phyloP scores from a whole-genome alignment of 2,888 invertebrate genomes.

The Meta bourneti region DNA sequence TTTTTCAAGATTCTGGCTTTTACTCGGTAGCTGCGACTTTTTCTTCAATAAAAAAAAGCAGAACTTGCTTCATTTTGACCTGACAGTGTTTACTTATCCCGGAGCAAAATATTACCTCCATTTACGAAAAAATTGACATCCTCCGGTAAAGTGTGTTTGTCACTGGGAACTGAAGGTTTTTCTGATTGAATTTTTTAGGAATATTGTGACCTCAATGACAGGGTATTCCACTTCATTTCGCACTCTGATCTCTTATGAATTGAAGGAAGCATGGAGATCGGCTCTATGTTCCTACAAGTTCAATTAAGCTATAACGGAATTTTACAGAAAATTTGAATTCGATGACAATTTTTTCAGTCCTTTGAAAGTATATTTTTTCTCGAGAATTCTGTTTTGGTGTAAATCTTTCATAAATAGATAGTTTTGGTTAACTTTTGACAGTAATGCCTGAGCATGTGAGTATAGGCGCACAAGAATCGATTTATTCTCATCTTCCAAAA shows the following conservation, averaged over 20 bases:
- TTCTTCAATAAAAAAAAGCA: background rate
- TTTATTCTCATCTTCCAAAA: no score
- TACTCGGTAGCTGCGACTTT: background rate
- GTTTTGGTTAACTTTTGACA: no score
- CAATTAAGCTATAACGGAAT: no score
- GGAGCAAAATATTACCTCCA: constrained; percentile 17
- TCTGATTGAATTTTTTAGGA: background rate
- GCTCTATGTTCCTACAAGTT: no score
- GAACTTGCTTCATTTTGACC: constrained; percentile 7
- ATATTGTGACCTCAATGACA: background rate
- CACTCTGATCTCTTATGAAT: background rate
- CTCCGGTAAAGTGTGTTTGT: background rate
- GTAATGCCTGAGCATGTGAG: no score
- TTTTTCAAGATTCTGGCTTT: constrained; percentile 21
- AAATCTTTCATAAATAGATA: no score
- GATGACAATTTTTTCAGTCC: no score
- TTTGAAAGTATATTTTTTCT: no score
- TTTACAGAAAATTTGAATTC: no score
- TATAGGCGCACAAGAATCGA: no score
- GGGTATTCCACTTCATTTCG: background rate
- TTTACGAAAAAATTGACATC: background rate
- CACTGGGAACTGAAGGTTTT: background rate
- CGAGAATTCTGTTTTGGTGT: no score
- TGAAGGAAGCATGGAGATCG: no score
- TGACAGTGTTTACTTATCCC: constrained; percentile 24